phyloP scores from a whole-genome alignment of 2,888 invertebrate species.

The Terebella lapidaria region DNA sequence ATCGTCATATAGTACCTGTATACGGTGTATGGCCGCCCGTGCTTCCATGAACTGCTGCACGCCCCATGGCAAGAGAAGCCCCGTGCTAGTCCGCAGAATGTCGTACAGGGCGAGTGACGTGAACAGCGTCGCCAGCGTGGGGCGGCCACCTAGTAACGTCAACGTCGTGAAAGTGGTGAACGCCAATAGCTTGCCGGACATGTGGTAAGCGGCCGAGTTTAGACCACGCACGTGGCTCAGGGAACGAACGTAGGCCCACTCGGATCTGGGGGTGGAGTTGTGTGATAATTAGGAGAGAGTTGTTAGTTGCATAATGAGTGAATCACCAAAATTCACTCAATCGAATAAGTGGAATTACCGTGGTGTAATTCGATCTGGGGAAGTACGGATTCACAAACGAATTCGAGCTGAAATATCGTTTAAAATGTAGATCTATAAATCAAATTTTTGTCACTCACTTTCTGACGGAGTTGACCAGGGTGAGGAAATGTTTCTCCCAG shows the following conservation, averaged over 20 bases:
- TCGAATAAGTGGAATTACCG: too few relatives aligned
- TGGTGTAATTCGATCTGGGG: too few relatives aligned
- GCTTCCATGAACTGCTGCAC: constrained; percentile 29
- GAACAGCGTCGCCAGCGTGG: constrained; percentile 26
- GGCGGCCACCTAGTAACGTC: constrained; percentile 21
- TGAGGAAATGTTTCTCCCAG: constrained; percentile 29
- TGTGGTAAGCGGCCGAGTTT: constrained; percentile 29
- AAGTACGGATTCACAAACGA: too few relatives aligned
- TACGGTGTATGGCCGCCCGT: constrained; percentile 23
- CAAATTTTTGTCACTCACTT: too few relatives aligned
- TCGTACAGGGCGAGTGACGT: constrained; percentile 32
- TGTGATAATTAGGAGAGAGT: too few relatives aligned
- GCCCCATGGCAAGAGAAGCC: constrained; percentile 32
- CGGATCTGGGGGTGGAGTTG: too few relatives aligned
- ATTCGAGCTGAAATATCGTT: too few relatives aligned
- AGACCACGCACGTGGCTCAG: constrained; percentile 25
- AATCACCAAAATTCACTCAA: too few relatives aligned
- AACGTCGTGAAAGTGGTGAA: constrained; percentile 29
- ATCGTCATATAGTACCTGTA: too few relatives aligned
- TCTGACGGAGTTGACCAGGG: constrained; percentile 23
- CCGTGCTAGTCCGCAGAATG: constrained; percentile 28
- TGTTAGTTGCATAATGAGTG: too few relatives aligned
- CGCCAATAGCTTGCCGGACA: constrained; percentile 32
- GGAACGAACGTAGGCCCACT: constrained; percentile 9
- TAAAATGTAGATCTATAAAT: too few relatives aligned